Conservation (phyloP, 2,888 invertebrate species). For the Pristionchus maxplancki region DNA sequence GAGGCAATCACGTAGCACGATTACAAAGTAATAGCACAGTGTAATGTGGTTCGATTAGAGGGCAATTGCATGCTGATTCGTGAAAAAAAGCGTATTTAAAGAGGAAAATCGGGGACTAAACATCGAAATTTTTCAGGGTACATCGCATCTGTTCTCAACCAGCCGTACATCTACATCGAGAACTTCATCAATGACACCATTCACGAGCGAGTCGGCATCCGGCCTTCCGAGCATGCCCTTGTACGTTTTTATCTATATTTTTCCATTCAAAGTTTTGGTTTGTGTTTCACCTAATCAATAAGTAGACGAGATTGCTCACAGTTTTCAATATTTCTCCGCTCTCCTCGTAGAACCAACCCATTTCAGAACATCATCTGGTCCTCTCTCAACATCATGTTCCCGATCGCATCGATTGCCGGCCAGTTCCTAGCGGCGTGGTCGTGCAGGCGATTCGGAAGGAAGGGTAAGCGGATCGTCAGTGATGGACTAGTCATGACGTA, state of each 20-base stretch:
- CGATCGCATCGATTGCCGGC: conserved; percentile 68
- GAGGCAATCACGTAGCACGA: neutral
- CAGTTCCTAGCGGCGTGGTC: conserved; percentile 68
- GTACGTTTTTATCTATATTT: conserved; percentile 54
- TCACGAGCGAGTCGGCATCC: conserved; percentile 59
- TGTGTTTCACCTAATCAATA: neutral
- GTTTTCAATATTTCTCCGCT: neutral
- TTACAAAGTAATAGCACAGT: neutral
- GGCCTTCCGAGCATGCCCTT: conserved; percentile 59
- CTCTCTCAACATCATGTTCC: conserved; percentile 68
- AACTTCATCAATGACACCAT: conserved; percentile 66
- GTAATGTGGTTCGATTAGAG: neutral
- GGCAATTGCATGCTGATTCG: neutral
- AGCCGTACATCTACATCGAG: conserved; percentile 68
- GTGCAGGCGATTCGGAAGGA: conserved; percentile 57
- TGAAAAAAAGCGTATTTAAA: neutral
- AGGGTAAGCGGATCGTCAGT: no score
- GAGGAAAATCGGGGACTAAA: neutral
- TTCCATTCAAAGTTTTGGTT: neutral
- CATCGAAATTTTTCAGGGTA: conserved; percentile 57
- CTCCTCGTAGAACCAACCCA: neutral
- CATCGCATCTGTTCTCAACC: conserved; percentile 70
- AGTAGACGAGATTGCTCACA: neutral
- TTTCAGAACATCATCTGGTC: conserved; percentile 68
- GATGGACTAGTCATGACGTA: neutral